These are phyloP conservation scores for Pentalonia nigronervosa DNA, from an alignment of 1,140 invertebrate genomes.

Conservation along the genomic window DNA sequence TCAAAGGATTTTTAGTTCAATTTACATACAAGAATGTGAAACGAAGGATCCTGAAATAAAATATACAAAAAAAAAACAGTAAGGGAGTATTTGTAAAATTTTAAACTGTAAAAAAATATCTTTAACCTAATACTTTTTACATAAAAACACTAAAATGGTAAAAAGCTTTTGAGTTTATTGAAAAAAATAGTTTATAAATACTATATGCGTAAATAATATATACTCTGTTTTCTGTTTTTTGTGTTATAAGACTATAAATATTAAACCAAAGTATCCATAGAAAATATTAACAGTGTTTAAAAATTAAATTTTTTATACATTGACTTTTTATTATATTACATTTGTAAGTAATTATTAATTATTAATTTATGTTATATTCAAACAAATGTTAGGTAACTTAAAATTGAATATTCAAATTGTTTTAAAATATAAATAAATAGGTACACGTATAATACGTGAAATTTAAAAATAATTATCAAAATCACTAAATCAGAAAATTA, in stretches of 20 bases:
- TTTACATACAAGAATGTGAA: slow-evolving; percentile 8
- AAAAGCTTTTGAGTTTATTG: background rate
- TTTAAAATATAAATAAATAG: background rate
- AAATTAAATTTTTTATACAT: background rate
- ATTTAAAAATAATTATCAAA: background rate
- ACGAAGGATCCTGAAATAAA: background rate
- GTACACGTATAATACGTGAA: background rate
- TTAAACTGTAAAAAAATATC: background rate
- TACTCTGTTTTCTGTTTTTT: background rate
- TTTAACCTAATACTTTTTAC: background rate
- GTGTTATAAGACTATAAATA: background rate
- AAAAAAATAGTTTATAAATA: background rate
- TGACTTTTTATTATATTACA: background rate
- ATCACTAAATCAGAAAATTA: background rate
- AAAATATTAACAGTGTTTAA: background rate
- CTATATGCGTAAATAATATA: background rate
- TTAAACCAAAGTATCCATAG: background rate
- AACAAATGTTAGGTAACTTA: background rate
- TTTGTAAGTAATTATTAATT: background rate
- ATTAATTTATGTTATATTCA: background rate
- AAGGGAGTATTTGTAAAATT: background rate
- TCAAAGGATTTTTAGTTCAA: background rate
- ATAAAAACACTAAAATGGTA: background rate
- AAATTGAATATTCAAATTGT: background rate
- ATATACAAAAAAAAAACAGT: background rate